Base-by-base conservation (phyloP, 2,888 invertebrate species). In the Drosophila paracracens region DNA sequence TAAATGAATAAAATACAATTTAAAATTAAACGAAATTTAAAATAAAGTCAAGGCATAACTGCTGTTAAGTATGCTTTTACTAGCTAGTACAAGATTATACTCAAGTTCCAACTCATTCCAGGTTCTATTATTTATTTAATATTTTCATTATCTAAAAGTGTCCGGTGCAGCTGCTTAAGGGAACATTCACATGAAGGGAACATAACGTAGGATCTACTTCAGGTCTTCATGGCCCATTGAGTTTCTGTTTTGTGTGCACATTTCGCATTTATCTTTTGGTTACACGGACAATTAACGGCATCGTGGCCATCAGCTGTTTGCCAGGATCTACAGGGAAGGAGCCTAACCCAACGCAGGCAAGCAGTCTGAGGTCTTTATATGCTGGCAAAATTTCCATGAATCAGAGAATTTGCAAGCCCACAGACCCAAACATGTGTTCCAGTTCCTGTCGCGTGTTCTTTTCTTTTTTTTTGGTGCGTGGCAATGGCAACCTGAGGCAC, bases 261-360 rank as follows among this genome's bases (percentile, higher is more conserved):
- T 36, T 59, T 60, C 43, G 63, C 56, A 58, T 70, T 81, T 63
- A 56, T 60, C 70, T 74, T 54, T 52, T 70, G 85, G 79, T 82
- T 87, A 62, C 68, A 88, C 77, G 77, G 76, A 76, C 83, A 88
- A 89, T 89, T 74, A 74, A 81, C 73, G 76, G 77, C 66, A 89
- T 72, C 79, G 82, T 65, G 86, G 70, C 29, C 73, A 81, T 87
- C 87, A 87, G 87, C 87, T 87, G 87, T 89, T 86, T 61, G 72
- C 68, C 57, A 67, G 63, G 65, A 53, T 70, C 50, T 10, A 46
- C 50, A 61, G 29, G 51, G 46, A 1, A 46, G 31, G 27, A 56
- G 25, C 53, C 64, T 33, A 27, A 35, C 31, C 40, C 25, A 35
- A 18, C 18, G n/a, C n/a, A 53, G 31, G 43, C 48, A 54, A 46